Conservation (phyloP, 2,888 invertebrate genomes). For the Leptopterna dolabrata region DNA sequence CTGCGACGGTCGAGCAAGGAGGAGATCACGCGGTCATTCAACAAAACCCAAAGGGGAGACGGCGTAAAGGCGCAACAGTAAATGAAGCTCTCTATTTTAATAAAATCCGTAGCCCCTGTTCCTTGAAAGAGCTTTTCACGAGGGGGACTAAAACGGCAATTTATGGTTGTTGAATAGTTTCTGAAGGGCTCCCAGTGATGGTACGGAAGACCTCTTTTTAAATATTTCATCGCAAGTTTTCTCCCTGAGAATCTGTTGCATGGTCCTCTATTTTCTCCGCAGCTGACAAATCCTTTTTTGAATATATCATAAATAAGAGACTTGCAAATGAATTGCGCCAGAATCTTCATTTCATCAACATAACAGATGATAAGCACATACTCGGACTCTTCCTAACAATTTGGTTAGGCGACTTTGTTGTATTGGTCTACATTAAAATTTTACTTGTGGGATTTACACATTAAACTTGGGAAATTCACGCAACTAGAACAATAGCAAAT, state of each 20-base stretch:
- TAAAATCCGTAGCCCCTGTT: neutral
- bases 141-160: neutral
- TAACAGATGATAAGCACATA: no score
- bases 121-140: neutral
- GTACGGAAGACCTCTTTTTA: neutral
- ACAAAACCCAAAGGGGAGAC: neutral
- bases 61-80: neutral
- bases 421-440: no score
- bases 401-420: no score
- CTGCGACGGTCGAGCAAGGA: neutral
- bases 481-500: no score
- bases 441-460: no score
- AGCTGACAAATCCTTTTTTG: no score
- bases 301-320: no score
- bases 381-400: no score
- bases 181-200: neutral
- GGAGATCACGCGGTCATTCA: neutral
- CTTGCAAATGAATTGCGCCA: no score
- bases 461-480: no score
- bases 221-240: neutral
- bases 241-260: neutral
- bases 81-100: constrained; percentile 45
- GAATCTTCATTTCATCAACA: no score
- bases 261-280: neutral
- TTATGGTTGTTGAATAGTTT: constrained; percentile 9